Percentiles rank a stretch among this genome's conserved stretches.
phyloP scores from a whole-genome alignment of 2,888 invertebrate genomes.

The Theristus sp. region DNA sequence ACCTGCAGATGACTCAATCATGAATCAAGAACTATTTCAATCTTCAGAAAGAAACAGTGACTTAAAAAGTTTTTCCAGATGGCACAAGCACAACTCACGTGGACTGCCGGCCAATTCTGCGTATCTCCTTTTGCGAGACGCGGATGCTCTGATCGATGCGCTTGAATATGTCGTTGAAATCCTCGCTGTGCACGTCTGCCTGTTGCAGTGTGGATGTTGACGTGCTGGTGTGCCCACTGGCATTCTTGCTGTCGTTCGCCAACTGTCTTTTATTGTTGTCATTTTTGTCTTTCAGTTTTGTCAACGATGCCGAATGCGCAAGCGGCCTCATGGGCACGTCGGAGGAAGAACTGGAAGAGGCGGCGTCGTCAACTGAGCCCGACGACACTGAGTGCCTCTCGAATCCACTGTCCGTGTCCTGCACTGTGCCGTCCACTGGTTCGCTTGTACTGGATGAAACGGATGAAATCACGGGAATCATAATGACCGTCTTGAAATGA shows the following conservation, averaged over 20 bases:
- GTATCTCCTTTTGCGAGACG: not conserved
- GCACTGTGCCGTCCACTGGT: too few relatives aligned
- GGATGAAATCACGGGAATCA: not conserved
- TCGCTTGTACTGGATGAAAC: too few relatives aligned
- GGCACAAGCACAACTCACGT: not conserved
- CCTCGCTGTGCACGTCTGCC: not conserved
- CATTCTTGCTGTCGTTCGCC: too few relatives aligned
- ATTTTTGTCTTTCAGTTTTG: not conserved
- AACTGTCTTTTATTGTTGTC: too few relatives aligned
- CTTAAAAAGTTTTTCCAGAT: not conserved
- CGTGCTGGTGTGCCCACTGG: too few relatives aligned
- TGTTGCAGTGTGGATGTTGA: not conserved
- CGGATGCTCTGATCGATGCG: conserved; percentile 1
- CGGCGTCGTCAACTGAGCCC: not conserved
- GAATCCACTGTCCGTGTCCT: not conserved
- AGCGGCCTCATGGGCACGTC: not conserved
- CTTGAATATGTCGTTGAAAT: not conserved
- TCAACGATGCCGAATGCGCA: not conserved
- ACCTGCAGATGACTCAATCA: not conserved
- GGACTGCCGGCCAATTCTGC: not conserved
- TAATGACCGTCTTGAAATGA: not conserved
- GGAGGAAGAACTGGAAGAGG: not conserved
- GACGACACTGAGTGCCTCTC: not conserved
- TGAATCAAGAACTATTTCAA: too few relatives aligned
- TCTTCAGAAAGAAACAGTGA: too few relatives aligned